Evolutionary conservation across 2,888 invertebrate genomes (phyloP).

Genomic region (Agriotes lineatus): DNA sequence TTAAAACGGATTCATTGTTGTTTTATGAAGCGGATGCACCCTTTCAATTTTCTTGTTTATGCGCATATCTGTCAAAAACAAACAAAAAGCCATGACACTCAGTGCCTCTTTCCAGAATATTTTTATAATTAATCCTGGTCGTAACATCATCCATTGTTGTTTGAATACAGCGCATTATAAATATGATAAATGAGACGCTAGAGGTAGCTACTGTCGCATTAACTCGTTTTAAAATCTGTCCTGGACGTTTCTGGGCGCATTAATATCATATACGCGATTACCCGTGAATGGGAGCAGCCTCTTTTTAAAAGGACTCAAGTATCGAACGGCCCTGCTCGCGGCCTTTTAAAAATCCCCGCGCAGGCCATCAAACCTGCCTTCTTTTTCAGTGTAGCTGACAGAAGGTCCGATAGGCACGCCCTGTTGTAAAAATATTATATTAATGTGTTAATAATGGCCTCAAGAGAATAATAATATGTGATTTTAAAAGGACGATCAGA

Average conservation of each 20-base stretch:
- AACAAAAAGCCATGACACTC: constrained; percentile 41
- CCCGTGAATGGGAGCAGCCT: constrained; percentile 63
- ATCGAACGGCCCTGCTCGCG: constrained; percentile 51
- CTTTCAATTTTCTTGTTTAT: constrained; percentile 31
- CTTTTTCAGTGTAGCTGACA: constrained; percentile 62
- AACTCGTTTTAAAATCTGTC: constrained; percentile 66
- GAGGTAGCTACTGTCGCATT: constrained; percentile 65
- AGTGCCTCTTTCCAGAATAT: constrained; percentile 45
- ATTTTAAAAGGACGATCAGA: constrained; percentile 49
- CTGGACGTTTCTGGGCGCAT: constrained; percentile 65
- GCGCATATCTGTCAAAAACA: constrained; percentile 41
- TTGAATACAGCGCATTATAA: constrained; percentile 59
- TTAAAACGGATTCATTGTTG: background rate
- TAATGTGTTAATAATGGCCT: constrained; percentile 66
- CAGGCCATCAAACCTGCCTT: constrained; percentile 58
- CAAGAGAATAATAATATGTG: constrained; percentile 63
- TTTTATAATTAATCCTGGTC: constrained; percentile 57
- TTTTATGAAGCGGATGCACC: background rate
- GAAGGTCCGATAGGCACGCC: constrained; percentile 64
- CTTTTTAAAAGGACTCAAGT: constrained; percentile 58
- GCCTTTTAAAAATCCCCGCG: constrained; percentile 40
- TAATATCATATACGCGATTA: constrained; percentile 67
- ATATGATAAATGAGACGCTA: constrained; percentile 62
- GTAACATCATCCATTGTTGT: constrained; percentile 62
- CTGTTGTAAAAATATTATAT: constrained; percentile 66